These are phyloP conservation scores for Procambarus clarkii DNA, from an alignment of 1,140 invertebrate genomes.

Conservation along the genomic window DNA sequence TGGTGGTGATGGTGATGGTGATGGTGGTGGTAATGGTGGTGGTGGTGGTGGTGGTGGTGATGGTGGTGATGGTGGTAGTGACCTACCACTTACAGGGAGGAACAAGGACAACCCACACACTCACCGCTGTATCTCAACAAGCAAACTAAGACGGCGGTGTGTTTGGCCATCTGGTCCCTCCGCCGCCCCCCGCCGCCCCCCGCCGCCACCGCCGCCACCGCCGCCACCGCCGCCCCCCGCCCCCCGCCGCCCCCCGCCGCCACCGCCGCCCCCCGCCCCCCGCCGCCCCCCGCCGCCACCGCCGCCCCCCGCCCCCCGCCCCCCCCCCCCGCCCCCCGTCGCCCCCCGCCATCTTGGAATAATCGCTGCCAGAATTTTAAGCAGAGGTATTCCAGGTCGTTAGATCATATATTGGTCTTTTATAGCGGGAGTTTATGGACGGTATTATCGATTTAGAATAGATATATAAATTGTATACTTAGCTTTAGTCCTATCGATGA, in stretches of 20 bases:
- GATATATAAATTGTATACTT: constrained; percentile 57
- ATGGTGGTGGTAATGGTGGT: too few relatives aligned
- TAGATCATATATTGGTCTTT: constrained; percentile 65
- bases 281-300: background rate
- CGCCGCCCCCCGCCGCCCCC: too few relatives aligned
- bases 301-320: background rate
- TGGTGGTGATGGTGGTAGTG: too few relatives aligned
- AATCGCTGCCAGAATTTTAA: constrained; percentile 58
- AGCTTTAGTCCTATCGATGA: background rate
- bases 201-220: background rate
- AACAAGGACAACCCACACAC: too few relatives aligned
- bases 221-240: background rate
- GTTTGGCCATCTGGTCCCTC: too few relatives aligned
- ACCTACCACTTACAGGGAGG: too few relatives aligned
- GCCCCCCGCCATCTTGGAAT: constrained; percentile 26
- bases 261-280: background rate
- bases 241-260: too few relatives aligned
- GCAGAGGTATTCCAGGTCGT: constrained; percentile 45
- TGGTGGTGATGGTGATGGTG: too few relatives aligned
- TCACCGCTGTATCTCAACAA: too few relatives aligned
- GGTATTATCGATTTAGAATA: constrained; percentile 49
- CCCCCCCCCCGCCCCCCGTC: background rate
- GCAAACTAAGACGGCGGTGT: too few relatives aligned
- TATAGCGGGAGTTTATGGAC: constrained; percentile 46
- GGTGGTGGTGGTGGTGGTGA: too few relatives aligned